Base-by-base conservation (phyloP, 2,113 vertebrate species). In the Corythornis vintsioides region DNA sequence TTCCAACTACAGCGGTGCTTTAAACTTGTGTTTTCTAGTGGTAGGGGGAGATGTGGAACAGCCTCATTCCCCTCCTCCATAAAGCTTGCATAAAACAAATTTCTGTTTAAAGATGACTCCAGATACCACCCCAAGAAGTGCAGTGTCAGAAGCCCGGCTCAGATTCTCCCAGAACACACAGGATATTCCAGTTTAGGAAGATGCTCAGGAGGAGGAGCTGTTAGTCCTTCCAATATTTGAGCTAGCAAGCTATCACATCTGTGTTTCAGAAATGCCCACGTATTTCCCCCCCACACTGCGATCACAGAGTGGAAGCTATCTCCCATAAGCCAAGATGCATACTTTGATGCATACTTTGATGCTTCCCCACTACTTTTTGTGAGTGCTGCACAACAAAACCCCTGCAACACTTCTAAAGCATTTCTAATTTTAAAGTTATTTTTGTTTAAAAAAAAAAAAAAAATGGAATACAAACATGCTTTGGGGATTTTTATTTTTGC, bases 211-310 rank as follows among this genome's bases (percentile, higher is more conserved):
- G 38, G 26, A 53, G 42, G 26, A 57, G 22, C 35, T 35, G 26
- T 45, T 6, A 70, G 42, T 4, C 8, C 10, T 69, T 17, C 20
- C 57, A 45, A 25, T 20, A 50, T 26, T 55, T n/a, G 71, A 59
- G n/a, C 8, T 20, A 53, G 35, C 7, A 69, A 47, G 69, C 9
- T 3, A 53, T 6, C 20, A 55, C 21, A 52, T 67, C 14, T 50
- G 17, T 4, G 7, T 18, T 55, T 38, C 79, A 29, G 29, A 65
- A 86, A 69, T 7, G 25, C 10, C 72, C n/a, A 48, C 21, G 42
- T 0, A 3, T 2, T 5, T 25, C 40, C 19, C 15, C 2, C 0
- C 16, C 0, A 14, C 9, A 9, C 6, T 72, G 25, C 19, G n/a
- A 53, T 16, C 16, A 48, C 6, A 69, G 21, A 86, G 56, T 9